Conservation (phyloP, 2,797 vertebrate species). For the Ptychadena robeensis region DNA sequence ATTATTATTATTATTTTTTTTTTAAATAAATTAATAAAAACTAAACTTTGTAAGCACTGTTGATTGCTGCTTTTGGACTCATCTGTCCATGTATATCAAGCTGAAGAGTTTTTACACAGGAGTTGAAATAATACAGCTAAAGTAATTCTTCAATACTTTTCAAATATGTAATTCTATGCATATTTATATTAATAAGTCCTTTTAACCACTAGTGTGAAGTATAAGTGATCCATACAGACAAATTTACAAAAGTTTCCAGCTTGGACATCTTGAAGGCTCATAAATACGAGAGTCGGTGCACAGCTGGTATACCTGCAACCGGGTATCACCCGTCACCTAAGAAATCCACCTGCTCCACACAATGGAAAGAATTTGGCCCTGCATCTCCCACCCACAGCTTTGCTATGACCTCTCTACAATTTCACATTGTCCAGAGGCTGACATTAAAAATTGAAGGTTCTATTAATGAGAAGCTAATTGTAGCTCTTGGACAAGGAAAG, state of each 20-base stretch:
- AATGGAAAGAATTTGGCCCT: conserved; percentile 48
- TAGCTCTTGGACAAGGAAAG: conserved; percentile 46
- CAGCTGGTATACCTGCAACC: conserved; percentile 48
- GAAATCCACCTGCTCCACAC: conserved; percentile 42
- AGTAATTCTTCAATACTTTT: no score
- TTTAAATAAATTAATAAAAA: no score
- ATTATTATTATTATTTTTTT: no score
- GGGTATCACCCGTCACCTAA: conserved; percentile 39
- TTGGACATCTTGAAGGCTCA: conserved; percentile 19
- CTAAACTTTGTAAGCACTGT: no score
- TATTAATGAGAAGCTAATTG: conserved; percentile 61
- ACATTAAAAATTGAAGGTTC: conserved; percentile 61
- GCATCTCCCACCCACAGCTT: conserved; percentile 17
- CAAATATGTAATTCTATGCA: background rate
- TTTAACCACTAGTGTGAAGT: background rate
- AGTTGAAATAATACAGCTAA: no score
- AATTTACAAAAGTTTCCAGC: background rate
- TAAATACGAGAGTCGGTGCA: conserved; percentile 47
- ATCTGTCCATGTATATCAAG: no score
- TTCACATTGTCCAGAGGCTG: conserved; percentile 56
- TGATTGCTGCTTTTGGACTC: no score
- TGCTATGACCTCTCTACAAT: conserved; percentile 56
- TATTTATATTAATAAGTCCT: background rate
- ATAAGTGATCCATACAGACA: background rate
- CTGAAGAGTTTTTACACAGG: background rate